phyloP scores from a whole-genome alignment of 2,113 vertebrate species.

The Pedionomus torquatus region DNA sequence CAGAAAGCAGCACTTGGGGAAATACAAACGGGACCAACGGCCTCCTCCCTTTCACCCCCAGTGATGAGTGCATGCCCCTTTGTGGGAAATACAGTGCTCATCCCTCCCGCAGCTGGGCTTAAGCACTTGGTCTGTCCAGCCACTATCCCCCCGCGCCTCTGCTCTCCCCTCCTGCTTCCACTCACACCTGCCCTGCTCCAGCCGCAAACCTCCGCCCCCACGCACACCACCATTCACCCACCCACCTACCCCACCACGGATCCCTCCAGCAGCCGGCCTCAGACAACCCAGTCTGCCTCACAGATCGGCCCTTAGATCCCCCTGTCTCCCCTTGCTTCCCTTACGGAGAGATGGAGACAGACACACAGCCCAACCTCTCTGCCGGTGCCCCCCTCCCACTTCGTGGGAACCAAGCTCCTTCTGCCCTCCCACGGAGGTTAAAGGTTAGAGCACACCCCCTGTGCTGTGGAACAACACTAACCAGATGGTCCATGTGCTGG shows the following conservation, averaged over 20 bases:
- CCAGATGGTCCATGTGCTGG: not conserved
- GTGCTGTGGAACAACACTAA: not conserved
- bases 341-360: not conserved
- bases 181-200: not conserved
- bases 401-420: not conserved
- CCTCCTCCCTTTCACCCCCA: not conserved
- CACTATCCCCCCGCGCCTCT: not conserved
- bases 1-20: not conserved
- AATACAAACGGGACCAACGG: accelerated
- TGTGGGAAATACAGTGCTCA: accelerated
- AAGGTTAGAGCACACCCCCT: not conserved
- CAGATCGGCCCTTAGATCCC: not conserved
- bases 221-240: no score
- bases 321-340: not conserved
- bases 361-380: not conserved
- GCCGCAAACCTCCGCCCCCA: not conserved
- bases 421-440: not conserved
- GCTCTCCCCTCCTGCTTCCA: not conserved
- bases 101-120: accelerated
- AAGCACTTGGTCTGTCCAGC: not conserved
- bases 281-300: not conserved
- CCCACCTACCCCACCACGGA: accelerated
- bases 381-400: accelerated
- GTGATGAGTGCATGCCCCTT: not conserved
- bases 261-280: not conserved